Base-by-base conservation (phyloP, 2,888 invertebrate genomes). In the Octonoba sinensis region DNA sequence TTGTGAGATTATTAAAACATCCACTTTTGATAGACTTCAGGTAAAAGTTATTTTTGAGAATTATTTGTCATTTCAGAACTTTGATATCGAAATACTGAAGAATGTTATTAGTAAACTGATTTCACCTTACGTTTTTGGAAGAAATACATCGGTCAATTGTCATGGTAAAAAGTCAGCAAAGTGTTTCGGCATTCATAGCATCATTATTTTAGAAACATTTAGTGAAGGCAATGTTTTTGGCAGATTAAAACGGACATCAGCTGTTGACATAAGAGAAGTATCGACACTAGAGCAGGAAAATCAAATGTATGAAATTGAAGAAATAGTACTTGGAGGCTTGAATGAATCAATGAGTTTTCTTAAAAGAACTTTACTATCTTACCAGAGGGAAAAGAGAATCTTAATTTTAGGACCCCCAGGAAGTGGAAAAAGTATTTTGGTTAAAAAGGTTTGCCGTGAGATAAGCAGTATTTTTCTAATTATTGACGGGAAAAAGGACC, bases 341-440 rank as follows among this genome's bases (percentile, higher is more conserved):
- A 56, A 62, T 64, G 44, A 62, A 46, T 3, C 46, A 13, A 8
- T 36, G n/a, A 46, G 24, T 46, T 18, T 46, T 22, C 64, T 76
- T 15, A 49, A 46, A 46, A 24, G 12, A n/a, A 57, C 18, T 57
- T 22, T 62, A 59, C 13, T 16, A 20, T 46, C 3, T 36, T 18
- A 3, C 1, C 13, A 64, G 18, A 20, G 16, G 36, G 4, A n/a
- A 44, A 65, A 54, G 24, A 75, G 65, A n/a, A 65, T 82, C 24
- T 51, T 75, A 51, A 18, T 82, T 16, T 59, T 24, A 13, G 82
- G 82, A 6, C 82, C 82, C 20, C 60, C 75, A 16, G 82, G 82
- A 4, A 60, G 51, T 47, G 82, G 82, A 3, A 82, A 82, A 66
- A 71, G 51, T 60, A 20, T 51, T 8, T 51, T 75, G 15, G 57